Evolutionary conservation across 1,140 invertebrate species (phyloP), one percentile per base, ranked within the genome.

Genomic region (Batillaria attramentaria): DNA sequence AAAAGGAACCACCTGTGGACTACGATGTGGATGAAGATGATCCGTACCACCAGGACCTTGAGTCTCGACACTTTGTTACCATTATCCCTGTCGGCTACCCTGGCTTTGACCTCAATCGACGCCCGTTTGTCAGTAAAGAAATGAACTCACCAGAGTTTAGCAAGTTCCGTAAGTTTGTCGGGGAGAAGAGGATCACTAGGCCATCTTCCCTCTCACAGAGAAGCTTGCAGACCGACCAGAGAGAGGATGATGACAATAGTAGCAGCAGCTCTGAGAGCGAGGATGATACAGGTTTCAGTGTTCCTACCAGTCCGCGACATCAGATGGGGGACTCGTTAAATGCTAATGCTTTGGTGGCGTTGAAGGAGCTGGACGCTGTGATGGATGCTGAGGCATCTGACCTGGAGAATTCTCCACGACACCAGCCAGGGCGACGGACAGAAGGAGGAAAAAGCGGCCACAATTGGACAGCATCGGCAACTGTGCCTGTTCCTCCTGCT

Each of bases 321-420:
- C 1, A 8, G 6, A 0, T 5, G 8, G 54, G 37, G 20, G 54
- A 41, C 10, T 13, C 33, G 10, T 37, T 86, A 72, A 87, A 87
- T 42, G 66, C 76, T 20, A 82, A 83, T 41, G 89, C 87, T n/a
- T 39, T 84, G 76, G 81, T 83, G 33, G 89, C 87, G 3, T 70
- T 90, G 10, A 84, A 88, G 77, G 85, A 89, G 69, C 77, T 90
- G 31, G 87, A 90, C 85, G 89, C 87, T 65, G 88, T 84, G n/a
- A 85, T 88, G 80, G 87, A 84, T 33, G 84, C 82, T 20, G 86
- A 87, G 77, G 79, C 83, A 0, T 84, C 81, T 37, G 85, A 86
- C 70, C 37, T 83, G 13, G 83, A 84, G 31, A 24, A 78, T 6
- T 60, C 72, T 31, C 54, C 73, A 31, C 65, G 28, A 39, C 79